A percentile compares a stretch with the other conserved stretches of the same genome.
Conservation (phyloP, 2,888 invertebrate species). For the Tachina lurida region DNA sequence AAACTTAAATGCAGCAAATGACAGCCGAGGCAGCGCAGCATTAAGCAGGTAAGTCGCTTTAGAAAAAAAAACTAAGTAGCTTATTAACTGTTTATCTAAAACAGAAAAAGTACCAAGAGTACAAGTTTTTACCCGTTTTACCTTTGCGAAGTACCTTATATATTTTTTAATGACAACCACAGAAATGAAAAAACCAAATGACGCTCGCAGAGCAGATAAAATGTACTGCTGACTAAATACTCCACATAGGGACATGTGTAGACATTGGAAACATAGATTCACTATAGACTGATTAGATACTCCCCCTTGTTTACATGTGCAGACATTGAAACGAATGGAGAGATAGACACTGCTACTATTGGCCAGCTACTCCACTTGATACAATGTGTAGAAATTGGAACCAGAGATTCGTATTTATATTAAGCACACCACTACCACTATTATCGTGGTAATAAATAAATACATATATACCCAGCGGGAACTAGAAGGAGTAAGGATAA, state of each 20-base stretch:
- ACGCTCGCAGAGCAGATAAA: not conserved
- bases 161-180: too few relatives aligned
- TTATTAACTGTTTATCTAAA: conserved; percentile 36
- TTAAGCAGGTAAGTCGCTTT: conserved; percentile 36
- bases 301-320: not conserved
- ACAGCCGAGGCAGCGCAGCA: not conserved
- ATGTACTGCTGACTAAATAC: not conserved
- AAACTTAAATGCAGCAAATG: not conserved
- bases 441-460: conserved; percentile 48
- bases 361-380: conserved; percentile 26
- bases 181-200: too few relatives aligned
- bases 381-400: too few relatives aligned
- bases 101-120: conserved; percentile 60
- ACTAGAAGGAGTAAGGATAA: too few relatives aligned
- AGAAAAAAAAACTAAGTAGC: not conserved
- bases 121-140: too few relatives aligned
- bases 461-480: too few relatives aligned
- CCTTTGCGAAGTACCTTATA: too few relatives aligned
- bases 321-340: conserved; percentile 6
- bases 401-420: not conserved
- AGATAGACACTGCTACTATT: conserved; percentile 1
- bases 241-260: not conserved
- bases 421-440: conserved; percentile 3
- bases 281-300: conserved; percentile 64
- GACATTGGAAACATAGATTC: conserved; percentile 35